Evolutionary conservation across 2,888 invertebrate species (phyloP).

Genomic region (Pseudanteris insignis): DNA sequence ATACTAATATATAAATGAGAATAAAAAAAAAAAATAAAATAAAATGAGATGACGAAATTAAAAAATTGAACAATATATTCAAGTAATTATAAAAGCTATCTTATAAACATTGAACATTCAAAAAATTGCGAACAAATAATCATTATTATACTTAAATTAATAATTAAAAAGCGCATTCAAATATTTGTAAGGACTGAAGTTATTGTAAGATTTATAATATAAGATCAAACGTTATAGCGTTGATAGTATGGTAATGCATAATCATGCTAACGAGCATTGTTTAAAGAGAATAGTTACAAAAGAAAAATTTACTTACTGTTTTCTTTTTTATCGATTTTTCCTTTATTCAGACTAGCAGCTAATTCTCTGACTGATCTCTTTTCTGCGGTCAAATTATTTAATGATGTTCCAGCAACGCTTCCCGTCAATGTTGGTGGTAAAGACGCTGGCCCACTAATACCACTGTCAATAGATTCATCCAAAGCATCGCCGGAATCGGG

Average conservation of each 20-base stretch:
- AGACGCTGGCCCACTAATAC: constrained; percentile 64
- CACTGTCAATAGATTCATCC: constrained; percentile 69
- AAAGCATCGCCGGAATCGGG: constrained; percentile 73
- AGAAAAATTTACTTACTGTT: constrained; percentile 54
- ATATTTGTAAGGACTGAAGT: too few species aligned
- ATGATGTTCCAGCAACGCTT: constrained; percentile 66
- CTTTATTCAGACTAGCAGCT: constrained; percentile 67
- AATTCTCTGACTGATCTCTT: constrained; percentile 69
- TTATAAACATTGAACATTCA: too few species aligned
- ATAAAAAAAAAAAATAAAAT: too few species aligned
- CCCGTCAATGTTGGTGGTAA: constrained; percentile 62
- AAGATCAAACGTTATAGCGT: too few species aligned
- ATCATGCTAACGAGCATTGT: constrained; percentile 29
- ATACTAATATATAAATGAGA: too few species aligned
- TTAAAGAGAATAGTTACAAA: constrained; percentile 13
- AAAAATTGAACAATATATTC: too few species aligned
- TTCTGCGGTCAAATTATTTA: constrained; percentile 64
- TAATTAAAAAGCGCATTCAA: too few species aligned
- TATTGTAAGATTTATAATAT: too few species aligned
- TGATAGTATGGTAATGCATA: not conserved
- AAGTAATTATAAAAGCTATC: too few species aligned
- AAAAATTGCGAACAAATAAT: too few species aligned
- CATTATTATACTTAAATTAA: too few species aligned
- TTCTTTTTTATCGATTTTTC: constrained; percentile 62
- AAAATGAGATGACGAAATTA: too few species aligned